These are phyloP conservation scores for Seriola rivoliana DNA, from an alignment of 2,113 vertebrate genomes.

Conservation along the genomic window DNA sequence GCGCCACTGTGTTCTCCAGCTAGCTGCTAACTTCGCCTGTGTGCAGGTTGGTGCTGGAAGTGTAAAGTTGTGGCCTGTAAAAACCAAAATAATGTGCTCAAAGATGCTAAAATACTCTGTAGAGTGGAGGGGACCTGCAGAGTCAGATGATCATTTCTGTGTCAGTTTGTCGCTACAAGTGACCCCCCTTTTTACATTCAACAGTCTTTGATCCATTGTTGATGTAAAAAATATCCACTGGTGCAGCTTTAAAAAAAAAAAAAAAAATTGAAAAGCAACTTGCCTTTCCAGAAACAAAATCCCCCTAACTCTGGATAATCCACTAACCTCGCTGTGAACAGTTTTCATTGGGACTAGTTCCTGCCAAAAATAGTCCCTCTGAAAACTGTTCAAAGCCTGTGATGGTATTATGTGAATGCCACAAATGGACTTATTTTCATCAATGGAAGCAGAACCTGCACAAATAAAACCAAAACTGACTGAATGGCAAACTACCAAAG, in stretches of 20 bases:
- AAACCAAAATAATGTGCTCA: not conserved
- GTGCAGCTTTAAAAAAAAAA: not conserved
- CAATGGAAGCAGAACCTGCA: not conserved
- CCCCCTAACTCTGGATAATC: constrained; percentile 6
- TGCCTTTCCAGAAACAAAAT: not conserved
- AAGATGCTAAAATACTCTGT: too few species aligned
- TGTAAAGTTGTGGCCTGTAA: not conserved
- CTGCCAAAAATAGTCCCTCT: not conserved
- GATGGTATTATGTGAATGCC: not conserved
- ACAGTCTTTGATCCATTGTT: not conserved
- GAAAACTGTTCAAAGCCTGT: not conserved
- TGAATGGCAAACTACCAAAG: not conserved
- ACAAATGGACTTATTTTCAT: not conserved
- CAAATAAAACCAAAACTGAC: not conserved
- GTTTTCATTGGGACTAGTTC: not conserved
- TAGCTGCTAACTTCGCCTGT: too few species aligned
- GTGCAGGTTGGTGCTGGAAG: too few species aligned
- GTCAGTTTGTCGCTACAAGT: too few species aligned
- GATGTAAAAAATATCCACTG: not conserved
- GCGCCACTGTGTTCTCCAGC: not conserved
- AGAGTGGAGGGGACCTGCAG: not conserved
- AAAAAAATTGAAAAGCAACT: not conserved
- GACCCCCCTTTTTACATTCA: not conserved
- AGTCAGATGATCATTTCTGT: not conserved
- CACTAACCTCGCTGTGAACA: not conserved